Evolutionary conservation across 2,113 vertebrate genomes (phyloP), one percentile per base, ranked within the genome.

Genomic region (Melanerpes formicivorus): DNA sequence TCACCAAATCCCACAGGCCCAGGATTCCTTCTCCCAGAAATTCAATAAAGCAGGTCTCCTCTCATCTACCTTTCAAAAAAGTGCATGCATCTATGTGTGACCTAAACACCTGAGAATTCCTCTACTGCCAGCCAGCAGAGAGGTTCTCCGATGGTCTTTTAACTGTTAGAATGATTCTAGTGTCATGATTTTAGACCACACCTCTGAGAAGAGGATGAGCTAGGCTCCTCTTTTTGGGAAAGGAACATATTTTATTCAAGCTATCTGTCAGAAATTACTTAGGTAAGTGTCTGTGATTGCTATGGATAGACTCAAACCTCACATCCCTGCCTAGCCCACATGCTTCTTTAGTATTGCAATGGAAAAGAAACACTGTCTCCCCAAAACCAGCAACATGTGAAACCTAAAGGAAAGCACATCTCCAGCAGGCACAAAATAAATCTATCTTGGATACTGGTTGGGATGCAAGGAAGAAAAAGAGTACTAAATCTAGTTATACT

Each of bases 21-120:
- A 5, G 14, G 17, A 84, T 32, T 2, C 11, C 13, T 80, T 64
- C 71, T 86, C 17, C 13, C 15, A 67, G 4, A 30, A 78, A 54
- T 58, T 64, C 46, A 72, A 40, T 17, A 86, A 15, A 32, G 14
- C 9, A 37, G 30, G 18, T 19, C 14, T 18, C 42, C 48, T 56
- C 32, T 84, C 65, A 37, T 23, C 11, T 18, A 11, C 11, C 63
- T 90, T 89, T 65, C 21, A 80, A 52, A 26, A 7, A 64, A 78
- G 13, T 1, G 30, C 26, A 69, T 2, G 3, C 54, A 67, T 30
- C 62, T 14, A 44, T 0, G 1, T 7, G 23, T 4, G 6, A 88
- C 52, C 34, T 23, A n/a, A 70, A 77, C 46, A 63, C 18, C 46
- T 14, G 40, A 73, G 59, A 74, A 12, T 3, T 66, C 23, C 42